phyloP scores from a whole-genome alignment of 2,888 invertebrate genomes.

The Drosophila robusta region DNA sequence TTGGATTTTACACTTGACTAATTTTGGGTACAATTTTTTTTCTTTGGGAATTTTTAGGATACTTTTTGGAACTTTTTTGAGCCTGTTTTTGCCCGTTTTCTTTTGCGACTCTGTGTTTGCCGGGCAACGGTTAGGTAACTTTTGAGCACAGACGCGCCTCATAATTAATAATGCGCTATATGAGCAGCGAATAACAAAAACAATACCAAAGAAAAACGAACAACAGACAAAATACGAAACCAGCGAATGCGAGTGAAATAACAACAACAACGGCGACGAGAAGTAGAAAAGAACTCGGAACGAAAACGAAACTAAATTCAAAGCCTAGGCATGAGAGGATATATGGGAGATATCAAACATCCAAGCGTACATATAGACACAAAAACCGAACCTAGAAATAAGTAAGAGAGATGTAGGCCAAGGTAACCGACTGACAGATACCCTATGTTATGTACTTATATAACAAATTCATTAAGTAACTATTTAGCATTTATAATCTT shows the following conservation, averaged over 20 bases:
- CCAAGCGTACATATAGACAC: background rate
- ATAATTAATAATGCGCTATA: constrained; percentile 75
- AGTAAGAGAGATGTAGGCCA: background rate
- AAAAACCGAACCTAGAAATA: constrained; percentile 14
- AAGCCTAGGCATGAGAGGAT: constrained; percentile 12
- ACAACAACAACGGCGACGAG: constrained; percentile 6
- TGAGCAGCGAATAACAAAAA: constrained; percentile 44
- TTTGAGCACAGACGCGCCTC: constrained; percentile 64
- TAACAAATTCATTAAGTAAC: no score
- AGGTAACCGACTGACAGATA: background rate
- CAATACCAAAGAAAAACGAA: constrained; percentile 16
- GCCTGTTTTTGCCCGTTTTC: background rate
- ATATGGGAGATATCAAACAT: constrained; percentile 10
- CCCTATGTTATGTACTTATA: background rate
- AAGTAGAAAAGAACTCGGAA: constrained; percentile 44
- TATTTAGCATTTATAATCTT: background rate
- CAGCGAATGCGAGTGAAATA: constrained; percentile 14
- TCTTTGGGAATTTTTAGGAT: constrained; percentile 3
- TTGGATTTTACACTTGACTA: constrained; percentile 5
- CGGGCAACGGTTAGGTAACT: constrained; percentile 73
- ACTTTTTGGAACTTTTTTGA: background rate
- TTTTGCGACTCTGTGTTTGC: constrained; percentile 44
- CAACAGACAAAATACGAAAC: constrained; percentile 32
- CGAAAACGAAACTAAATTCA: constrained; percentile 57
- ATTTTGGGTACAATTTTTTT: constrained; percentile 2